Evolutionary conservation across 2,797 vertebrate species (phyloP).

Genomic region (Phalanger gymnotis): DNA sequence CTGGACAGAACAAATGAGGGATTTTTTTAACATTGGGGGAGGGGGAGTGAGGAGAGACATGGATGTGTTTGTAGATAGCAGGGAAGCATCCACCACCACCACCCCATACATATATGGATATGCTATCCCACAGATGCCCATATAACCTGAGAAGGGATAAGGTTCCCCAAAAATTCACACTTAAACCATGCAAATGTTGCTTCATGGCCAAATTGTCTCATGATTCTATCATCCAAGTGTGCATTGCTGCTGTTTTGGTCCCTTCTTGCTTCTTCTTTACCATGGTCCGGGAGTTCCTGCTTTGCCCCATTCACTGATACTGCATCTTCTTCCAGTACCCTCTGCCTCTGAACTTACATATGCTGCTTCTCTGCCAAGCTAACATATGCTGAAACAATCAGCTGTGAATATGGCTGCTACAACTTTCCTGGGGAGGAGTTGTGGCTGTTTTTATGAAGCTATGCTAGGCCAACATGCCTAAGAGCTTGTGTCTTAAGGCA

Average conservation of each 20-base stretch:
- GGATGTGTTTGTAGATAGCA: not conserved
- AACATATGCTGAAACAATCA: not conserved
- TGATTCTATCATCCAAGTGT: not conserved
- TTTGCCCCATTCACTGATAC: not conserved
- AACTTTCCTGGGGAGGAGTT: not conserved
- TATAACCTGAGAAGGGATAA: not conserved
- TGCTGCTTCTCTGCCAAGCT: not conserved
- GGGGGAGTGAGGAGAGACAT: not conserved
- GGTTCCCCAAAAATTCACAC: not conserved
- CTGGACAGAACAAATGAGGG: not conserved
- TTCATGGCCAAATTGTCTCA: not conserved
- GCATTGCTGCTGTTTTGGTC: not conserved
- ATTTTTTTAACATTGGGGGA: not conserved
- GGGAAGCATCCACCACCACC: not conserved
- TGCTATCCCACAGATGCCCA: not conserved
- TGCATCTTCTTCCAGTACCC: not conserved
- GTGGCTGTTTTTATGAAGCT: not conserved
- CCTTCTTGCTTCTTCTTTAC: not conserved
- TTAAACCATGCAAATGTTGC: not conserved
- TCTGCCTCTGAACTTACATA: not conserved
- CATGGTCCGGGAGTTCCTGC: not conserved
- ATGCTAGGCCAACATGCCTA: not conserved
- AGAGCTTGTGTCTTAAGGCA: no score
- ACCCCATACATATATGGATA: not conserved
- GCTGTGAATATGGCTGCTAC: not conserved